These are phyloP conservation scores for Pygocentrus nattereri DNA, from an alignment of 2,797 vertebrate genomes.

Conservation along the genomic window DNA sequence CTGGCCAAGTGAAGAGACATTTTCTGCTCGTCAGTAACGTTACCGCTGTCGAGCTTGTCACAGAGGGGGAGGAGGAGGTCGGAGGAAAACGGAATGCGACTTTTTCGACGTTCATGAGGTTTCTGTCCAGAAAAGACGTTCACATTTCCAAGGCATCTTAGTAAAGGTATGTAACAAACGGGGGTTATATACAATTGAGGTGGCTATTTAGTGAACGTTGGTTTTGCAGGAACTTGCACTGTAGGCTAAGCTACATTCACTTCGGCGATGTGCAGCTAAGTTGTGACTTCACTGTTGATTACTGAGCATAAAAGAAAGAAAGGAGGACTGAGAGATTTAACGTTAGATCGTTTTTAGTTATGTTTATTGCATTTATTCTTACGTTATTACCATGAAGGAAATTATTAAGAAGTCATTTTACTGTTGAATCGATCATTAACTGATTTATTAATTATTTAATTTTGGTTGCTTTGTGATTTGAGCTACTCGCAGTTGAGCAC, in stretches of 20 bases:
- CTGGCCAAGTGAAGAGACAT: background rate
- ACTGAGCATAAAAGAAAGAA: background rate
- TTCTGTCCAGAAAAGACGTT: background rate
- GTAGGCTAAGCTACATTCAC: background rate
- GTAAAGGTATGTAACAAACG: background rate
- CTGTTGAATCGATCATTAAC: no score
- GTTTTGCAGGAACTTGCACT: background rate
- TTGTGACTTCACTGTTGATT: background rate
- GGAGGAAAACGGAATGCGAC: conserved; percentile 34
- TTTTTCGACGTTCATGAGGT: conserved; percentile 23
- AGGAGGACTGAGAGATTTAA: no score
- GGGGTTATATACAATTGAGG: background rate
- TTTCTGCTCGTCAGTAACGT: conserved; percentile 21
- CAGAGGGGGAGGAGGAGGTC: background rate
- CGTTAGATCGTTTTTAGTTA: no score
- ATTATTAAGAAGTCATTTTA: no score
- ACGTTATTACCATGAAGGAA: no score
- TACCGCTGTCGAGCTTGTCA: background rate
- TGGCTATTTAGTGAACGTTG: background rate
- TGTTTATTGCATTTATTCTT: no score
- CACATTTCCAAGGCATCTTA: background rate
- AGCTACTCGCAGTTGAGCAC: no score
- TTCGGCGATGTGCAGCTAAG: background rate
- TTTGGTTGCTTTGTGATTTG: no score
- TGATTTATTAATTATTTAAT: no score